These are phyloP conservation scores for Halichoerus grypus DNA, from an alignment of 2,113 vertebrate species.

Conservation along the genomic window DNA sequence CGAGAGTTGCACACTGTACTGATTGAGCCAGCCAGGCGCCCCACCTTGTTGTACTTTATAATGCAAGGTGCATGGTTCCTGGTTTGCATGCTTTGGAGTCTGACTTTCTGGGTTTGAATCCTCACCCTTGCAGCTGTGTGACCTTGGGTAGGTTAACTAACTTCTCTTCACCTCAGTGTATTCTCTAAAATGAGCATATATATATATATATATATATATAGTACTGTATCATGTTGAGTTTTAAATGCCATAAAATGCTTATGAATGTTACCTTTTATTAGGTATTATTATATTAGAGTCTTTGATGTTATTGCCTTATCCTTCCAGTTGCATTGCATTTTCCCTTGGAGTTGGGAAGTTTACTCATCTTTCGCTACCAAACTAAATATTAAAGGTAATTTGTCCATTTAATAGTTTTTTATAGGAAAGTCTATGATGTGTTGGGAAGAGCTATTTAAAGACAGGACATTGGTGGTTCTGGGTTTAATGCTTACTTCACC, in stretches of 20 bases:
- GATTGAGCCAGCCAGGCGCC: neutral
- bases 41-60: neutral
- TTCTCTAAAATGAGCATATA: neutral
- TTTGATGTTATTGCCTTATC: neutral
- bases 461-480: neutral
- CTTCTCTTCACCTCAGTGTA: slow-evolving; percentile 5
- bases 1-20: neutral
- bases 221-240: neutral
- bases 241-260: slow-evolving; percentile 27
- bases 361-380: neutral
- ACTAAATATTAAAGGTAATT: slow-evolving; percentile 10
- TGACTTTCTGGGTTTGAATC: neutral
- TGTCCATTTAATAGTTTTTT: slow-evolving; percentile 24
- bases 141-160: neutral
- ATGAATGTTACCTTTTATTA: neutral
- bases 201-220: neutral
- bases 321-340: neutral
- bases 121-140: neutral
- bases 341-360: neutral
- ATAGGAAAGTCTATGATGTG: neutral
- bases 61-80: neutral
- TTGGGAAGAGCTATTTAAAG: slow-evolving; percentile 12
- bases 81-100: neutral
- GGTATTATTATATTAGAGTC: neutral
- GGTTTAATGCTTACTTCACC: slow-evolving; percentile 23